Percentiles rank a stretch among this genome's conserved stretches.
Conservation (phyloP, 2,113 vertebrate genomes). For the Microcebus griseorufus region DNA sequence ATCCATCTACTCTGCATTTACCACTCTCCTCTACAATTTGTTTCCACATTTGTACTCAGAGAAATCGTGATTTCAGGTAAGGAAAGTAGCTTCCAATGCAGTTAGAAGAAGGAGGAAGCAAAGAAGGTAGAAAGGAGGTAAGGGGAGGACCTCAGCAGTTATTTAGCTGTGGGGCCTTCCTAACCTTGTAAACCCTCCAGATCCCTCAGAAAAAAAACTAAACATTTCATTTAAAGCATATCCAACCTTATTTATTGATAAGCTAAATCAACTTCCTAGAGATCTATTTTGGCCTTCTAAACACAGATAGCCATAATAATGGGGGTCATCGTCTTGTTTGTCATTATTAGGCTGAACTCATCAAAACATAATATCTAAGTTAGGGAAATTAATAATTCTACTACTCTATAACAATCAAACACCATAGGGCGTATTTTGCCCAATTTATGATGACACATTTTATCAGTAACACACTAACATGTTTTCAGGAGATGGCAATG, state of each 20-base stretch:
- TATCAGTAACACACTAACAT: background rate
- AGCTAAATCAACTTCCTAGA: background rate
- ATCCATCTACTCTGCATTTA: conserved; percentile 4
- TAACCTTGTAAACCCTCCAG: background rate
- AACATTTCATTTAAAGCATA: conserved; percentile 19
- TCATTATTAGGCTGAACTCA: background rate
- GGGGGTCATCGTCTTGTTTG: background rate
- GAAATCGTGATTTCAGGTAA: background rate
- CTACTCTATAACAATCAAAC: background rate
- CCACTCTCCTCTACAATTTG: background rate
- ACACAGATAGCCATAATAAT: background rate
- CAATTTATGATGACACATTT: background rate
- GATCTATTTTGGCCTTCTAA: background rate
- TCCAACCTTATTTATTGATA: background rate
- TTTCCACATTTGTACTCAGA: background rate
- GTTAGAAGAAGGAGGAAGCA: background rate
- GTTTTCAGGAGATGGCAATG: background rate
- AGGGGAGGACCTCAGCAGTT: background rate
- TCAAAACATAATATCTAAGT: background rate
- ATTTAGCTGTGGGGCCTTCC: background rate
- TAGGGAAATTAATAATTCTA: background rate
- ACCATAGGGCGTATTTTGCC: background rate
- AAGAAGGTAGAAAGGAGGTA: background rate
- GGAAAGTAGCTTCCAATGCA: background rate
- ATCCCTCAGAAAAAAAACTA: background rate